These are phyloP conservation scores for Epirrita christyi DNA, from an alignment of 2,888 invertebrate species.

Conservation along the genomic window DNA sequence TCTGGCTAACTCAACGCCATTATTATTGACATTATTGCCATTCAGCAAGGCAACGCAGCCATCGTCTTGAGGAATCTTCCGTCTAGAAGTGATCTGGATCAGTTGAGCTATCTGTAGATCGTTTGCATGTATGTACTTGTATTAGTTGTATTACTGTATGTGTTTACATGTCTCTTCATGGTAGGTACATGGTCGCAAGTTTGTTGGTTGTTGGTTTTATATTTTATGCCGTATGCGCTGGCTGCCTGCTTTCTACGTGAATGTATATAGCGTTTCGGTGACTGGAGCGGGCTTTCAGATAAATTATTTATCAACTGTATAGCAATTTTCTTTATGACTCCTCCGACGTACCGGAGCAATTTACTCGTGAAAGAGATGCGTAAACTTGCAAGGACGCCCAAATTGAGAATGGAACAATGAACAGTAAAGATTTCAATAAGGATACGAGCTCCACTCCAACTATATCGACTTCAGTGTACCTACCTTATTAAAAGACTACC, in stretches of 20 bases:
- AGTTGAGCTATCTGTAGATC: no score
- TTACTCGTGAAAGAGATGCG: conserved; percentile 83
- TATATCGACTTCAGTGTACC: conserved; percentile 29
- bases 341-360: conserved; percentile 84
- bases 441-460: conserved; percentile 47
- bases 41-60: no score
- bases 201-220: no score
- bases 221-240: not conserved
- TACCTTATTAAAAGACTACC: conserved; percentile 34
- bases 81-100: no score
- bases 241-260: conserved; percentile 3
- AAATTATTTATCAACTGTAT: conserved; percentile 85
- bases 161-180: no score
- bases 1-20: no score
- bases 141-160: no score
- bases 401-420: conserved; percentile 78
- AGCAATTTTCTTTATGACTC: conserved; percentile 85
- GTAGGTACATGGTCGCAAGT: no score
- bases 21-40: no score
- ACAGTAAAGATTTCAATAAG: conserved; percentile 73
- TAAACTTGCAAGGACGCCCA: conserved; percentile 81
- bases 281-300: conserved; percentile 84
- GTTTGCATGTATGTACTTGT: no score
- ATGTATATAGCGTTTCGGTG: conserved; percentile 75
- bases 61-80: no score